Percentiles rank a stretch among this genome's conserved stretches.
Evolutionary conservation across 2,888 invertebrate species (phyloP).

Genomic region (Drosophila formosana): DNA sequence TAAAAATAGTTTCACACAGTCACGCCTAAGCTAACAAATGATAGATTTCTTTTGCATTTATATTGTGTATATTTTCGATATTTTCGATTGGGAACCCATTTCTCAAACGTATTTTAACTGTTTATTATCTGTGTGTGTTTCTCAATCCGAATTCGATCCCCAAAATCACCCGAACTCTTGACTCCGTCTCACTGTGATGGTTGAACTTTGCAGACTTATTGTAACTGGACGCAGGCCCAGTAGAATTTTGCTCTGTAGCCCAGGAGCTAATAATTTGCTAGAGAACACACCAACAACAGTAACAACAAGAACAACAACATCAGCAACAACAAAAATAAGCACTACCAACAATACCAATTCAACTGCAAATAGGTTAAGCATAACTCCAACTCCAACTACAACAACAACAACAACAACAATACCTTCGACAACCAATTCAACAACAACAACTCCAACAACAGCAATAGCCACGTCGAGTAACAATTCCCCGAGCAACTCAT

Average conservation of each 20-base stretch:
- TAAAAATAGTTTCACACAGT: not conserved
- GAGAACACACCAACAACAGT: slow-evolving; percentile 55
- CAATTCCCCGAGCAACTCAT: slow-evolving; percentile 55
- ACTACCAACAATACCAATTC: slow-evolving; percentile 35
- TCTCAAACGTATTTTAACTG: slow-evolving; percentile 31
- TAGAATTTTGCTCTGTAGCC: slow-evolving; percentile 83
- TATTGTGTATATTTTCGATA: slow-evolving; percentile 21
- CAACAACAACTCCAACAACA: slow-evolving; percentile 38
- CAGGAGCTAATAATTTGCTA: slow-evolving; percentile 75
- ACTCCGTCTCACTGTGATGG: slow-evolving; percentile 13
- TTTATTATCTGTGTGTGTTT: slow-evolving; percentile 41
- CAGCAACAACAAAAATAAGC: slow-evolving; percentile 43
- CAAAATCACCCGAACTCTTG: slow-evolving; percentile 6
- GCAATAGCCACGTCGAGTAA: slow-evolving; percentile 35
- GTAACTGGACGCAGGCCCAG: slow-evolving; percentile 85
- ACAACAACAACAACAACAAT: slow-evolving; percentile 37
- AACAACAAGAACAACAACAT: slow-evolving; percentile 40
- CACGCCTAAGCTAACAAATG: not conserved
- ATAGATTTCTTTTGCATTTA: slow-evolving; percentile 20
- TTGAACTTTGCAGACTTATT: slow-evolving; percentile 83
- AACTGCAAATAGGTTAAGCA: slow-evolving; percentile 40
- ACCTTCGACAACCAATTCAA: slow-evolving; percentile 30
- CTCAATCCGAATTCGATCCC: slow-evolving; percentile 30
- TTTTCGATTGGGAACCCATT: not conserved
- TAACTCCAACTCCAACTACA: slow-evolving; percentile 53